Conservation (phyloP, 2,888 invertebrate species). For the Vanessa cardui region DNA sequence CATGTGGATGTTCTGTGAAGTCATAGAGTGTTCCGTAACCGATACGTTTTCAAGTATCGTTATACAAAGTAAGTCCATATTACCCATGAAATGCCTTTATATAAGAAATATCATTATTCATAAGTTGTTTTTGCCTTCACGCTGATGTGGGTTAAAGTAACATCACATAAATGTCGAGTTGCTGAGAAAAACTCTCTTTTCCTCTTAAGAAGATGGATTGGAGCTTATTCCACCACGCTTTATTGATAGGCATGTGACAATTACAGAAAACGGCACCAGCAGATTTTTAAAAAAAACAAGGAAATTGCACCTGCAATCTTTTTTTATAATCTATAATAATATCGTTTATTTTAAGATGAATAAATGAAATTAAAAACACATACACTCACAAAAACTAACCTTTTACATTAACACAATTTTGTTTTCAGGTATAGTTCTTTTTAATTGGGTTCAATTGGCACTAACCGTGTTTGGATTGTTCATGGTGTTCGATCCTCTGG, state of each 20-base stretch:
- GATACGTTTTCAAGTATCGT: conserved; percentile 87
- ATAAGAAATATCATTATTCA: background rate
- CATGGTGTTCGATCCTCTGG: conserved; percentile 92
- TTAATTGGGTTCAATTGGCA: conserved; percentile 91
- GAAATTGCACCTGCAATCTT: too few relatives aligned
- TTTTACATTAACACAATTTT: background rate
- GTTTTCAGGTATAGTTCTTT: conserved; percentile 87
- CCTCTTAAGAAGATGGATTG: too few relatives aligned
- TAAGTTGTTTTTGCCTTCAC: background rate
- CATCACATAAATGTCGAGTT: too few relatives aligned
- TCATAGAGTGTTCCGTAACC: conserved; percentile 85
- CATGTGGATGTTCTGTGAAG: conserved; percentile 89
- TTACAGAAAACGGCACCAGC: too few relatives aligned
- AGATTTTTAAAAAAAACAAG: too few relatives aligned
- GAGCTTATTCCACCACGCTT: too few relatives aligned
- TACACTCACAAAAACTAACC: background rate
- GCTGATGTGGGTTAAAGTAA: too few relatives aligned
- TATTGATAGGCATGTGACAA: too few relatives aligned
- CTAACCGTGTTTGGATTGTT: conserved; percentile 89
- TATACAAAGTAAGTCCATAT: conserved; percentile 85
- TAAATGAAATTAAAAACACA: background rate
- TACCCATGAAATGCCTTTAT: background rate
- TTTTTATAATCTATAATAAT: too few relatives aligned
- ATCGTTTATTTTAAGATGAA: too few relatives aligned
- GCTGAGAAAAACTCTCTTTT: too few relatives aligned